These are phyloP conservation scores for Malaclemys terrapin DNA, from an alignment of 2,113 vertebrate species.

Conservation along the genomic window DNA sequence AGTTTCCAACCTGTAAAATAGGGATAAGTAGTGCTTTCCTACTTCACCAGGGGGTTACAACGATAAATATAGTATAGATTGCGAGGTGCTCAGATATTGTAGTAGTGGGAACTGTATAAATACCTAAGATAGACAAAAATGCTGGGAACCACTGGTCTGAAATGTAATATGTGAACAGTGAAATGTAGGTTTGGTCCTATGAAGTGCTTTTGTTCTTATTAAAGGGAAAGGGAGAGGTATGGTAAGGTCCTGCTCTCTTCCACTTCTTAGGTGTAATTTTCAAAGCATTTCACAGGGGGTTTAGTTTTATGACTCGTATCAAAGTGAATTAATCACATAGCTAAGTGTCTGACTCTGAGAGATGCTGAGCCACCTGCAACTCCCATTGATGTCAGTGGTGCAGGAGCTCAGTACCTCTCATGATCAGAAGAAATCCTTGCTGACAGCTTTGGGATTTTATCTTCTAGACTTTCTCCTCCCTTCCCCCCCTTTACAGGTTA, in stretches of 20 bases:
- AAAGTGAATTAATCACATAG: constrained; percentile 7
- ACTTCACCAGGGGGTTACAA: background rate
- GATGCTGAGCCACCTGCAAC: background rate
- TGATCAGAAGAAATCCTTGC: background rate
- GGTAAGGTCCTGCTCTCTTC: background rate
- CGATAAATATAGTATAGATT: background rate
- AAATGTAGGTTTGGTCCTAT: background rate
- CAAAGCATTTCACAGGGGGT: background rate
- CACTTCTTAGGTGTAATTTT: background rate
- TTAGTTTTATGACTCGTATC: background rate
- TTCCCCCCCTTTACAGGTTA: fast-evolving
- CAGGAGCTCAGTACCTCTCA: background rate
- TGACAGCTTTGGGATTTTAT: background rate
- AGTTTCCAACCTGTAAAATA: background rate
- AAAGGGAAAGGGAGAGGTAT: background rate
- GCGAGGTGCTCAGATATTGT: background rate
- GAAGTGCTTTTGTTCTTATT: background rate
- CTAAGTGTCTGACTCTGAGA: background rate
- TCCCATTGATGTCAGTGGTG: background rate
- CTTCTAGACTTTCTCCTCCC: background rate
- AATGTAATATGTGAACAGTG: background rate
- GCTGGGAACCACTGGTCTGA: background rate
- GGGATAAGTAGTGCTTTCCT: background rate
- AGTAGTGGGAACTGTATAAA: background rate
- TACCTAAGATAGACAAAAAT: constrained; percentile 6